Percentiles rank a stretch among this genome's conserved stretches.
phyloP scores from a whole-genome alignment of 1,140 invertebrate genomes.

The Camponotus vicinus region DNA sequence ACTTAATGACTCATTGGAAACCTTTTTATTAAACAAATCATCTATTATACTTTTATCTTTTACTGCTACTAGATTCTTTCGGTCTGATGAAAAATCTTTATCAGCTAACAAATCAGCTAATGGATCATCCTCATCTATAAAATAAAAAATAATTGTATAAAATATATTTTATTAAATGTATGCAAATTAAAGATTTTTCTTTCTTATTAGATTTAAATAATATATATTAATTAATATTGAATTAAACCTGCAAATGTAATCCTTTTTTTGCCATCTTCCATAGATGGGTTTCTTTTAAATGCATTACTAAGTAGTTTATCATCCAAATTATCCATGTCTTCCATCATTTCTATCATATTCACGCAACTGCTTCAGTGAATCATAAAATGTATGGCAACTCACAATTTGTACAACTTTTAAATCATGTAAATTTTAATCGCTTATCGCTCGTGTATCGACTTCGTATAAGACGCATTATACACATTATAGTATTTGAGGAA shows the following conservation, averaged over 20 bases:
- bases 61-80: slow-evolving; percentile 56
- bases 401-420: not conserved
- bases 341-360: slow-evolving; percentile 8
- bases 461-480: not conserved
- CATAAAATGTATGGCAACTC: slow-evolving; percentile 16
- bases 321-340: slow-evolving; percentile 58
- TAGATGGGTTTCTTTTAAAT: slow-evolving; percentile 32
- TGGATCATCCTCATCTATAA: slow-evolving; percentile 73
- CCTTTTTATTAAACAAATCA: slow-evolving; percentile 76
- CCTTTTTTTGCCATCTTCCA: slow-evolving; percentile 68
- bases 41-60: slow-evolving; percentile 69
- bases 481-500: not conserved
- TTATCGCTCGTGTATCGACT: not conserved
- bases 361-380: not conserved
- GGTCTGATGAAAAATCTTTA: slow-evolving; percentile 64
- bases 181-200: not conserved
- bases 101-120: slow-evolving; percentile 74
- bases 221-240: not conserved
- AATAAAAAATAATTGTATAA: slow-evolving; percentile 61
- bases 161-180: slow-evolving; percentile 11
- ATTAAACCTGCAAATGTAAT: slow-evolving; percentile 72
- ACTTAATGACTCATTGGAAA: slow-evolving; percentile 19
- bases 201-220: not conserved
- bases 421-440: not conserved
- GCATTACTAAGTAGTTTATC: slow-evolving; percentile 31